Conservation (phyloP, 2,888 invertebrate species). For the Megastigmus dorsalis region DNA sequence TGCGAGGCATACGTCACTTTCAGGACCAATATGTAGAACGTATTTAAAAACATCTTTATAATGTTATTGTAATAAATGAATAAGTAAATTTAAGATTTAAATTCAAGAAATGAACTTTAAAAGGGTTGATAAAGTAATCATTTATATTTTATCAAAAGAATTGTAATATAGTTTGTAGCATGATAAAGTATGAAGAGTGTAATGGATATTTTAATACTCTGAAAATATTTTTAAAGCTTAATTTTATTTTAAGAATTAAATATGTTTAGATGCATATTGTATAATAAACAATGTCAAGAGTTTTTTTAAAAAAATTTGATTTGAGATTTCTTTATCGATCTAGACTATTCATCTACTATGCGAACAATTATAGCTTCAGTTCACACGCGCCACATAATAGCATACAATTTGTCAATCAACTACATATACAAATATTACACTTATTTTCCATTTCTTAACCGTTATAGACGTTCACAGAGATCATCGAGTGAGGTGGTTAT, state of each 20-base stretch:
- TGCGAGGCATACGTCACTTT: no score
- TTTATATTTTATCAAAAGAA: no score
- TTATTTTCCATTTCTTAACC: constrained; percentile 28
- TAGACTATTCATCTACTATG: not conserved
- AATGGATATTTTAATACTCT: no score
- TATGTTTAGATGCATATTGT: not conserved
- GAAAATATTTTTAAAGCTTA: not conserved
- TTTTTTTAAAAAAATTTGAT: not conserved
- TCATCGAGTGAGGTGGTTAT: constrained; percentile 51
- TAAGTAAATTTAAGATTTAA: no score
- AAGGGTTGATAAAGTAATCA: no score
- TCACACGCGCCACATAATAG: constrained; percentile 22
- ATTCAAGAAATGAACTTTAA: no score
- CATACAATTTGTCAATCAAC: constrained; percentile 51
- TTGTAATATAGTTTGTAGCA: no score
- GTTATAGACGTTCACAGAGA: constrained; percentile 33
- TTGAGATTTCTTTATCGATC: not conserved
- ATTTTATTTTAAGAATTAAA: not conserved
- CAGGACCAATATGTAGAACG: no score
- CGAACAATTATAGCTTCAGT: constrained; percentile 41
- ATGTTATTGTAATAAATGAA: no score
- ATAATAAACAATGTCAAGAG: not conserved
- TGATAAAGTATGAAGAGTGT: no score
- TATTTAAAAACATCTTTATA: no score
- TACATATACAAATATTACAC: constrained; percentile 36